Conservation (phyloP, 2,797 vertebrate genomes). For the Thalassophryne amazonica region DNA sequence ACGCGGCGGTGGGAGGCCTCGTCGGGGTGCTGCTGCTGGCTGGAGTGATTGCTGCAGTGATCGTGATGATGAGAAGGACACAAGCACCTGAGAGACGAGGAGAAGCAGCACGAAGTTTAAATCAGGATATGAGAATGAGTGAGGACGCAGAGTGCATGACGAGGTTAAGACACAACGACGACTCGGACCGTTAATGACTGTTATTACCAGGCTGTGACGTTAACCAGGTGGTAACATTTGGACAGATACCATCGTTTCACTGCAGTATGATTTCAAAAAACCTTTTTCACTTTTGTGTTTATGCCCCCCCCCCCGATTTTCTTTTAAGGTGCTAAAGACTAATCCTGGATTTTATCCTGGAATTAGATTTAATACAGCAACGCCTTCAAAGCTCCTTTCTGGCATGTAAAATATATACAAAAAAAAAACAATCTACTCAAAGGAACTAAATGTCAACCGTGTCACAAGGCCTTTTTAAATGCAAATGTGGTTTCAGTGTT, state of each 20-base stretch:
- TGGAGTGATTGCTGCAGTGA: conserved; percentile 2
- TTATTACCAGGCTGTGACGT: background rate
- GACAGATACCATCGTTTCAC: background rate
- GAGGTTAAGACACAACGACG: conserved; percentile 2
- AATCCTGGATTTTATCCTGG: background rate
- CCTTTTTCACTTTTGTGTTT: background rate
- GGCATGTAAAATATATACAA: background rate
- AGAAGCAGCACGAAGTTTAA: background rate
- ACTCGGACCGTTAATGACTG: background rate
- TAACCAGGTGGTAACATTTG: background rate
- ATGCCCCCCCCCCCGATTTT: background rate
- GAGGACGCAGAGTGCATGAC: conserved; percentile 8
- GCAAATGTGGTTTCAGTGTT: background rate
- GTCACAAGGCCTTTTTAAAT: background rate
- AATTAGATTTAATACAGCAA: background rate
- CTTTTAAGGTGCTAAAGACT: background rate
- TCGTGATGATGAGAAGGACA: conserved; percentile 28
- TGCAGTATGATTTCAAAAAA: no score
- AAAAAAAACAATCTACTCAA: background rate
- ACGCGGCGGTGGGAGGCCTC: conserved; percentile 23
- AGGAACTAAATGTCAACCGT: background rate
- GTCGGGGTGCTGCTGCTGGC: conserved; percentile 28
- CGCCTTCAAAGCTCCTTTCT: background rate
- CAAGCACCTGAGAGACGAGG: background rate
- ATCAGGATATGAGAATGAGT: background rate